These are phyloP conservation scores for Rhynchomys soricoides DNA, from an alignment of 2,113 vertebrate genomes.

Conservation along the genomic window DNA sequence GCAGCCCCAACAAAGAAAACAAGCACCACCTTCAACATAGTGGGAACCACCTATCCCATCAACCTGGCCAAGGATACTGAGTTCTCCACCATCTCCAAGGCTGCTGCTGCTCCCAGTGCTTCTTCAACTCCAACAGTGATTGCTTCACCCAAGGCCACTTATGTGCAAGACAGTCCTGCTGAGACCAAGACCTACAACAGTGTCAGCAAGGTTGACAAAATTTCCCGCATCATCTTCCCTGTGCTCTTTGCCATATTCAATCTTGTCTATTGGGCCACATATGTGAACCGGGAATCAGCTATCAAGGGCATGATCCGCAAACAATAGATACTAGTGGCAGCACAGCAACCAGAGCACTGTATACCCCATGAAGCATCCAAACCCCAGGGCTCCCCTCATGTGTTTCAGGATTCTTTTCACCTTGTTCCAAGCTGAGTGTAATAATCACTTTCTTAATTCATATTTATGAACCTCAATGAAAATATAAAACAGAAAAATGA, in stretches of 20 bases:
- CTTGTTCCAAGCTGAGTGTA: constrained; percentile 23
- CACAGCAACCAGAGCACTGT: constrained; percentile 68
- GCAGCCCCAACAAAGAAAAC: constrained; percentile 94
- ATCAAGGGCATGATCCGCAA: constrained; percentile 96
- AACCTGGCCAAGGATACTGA: constrained; percentile 95
- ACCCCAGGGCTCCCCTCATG: constrained; percentile 72
- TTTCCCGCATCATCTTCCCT: constrained; percentile 98
- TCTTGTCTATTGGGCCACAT: constrained; percentile 98
- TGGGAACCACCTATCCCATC: constrained; percentile 97
- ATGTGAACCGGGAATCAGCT: constrained; percentile 96
- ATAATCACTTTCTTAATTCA: constrained; percentile 58
- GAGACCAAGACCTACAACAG: constrained; percentile 99
- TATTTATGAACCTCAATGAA: constrained; percentile 62
- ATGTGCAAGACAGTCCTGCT: constrained; percentile 92
- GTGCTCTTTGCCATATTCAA: constrained; percentile 99
- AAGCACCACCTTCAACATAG: constrained; percentile 99
- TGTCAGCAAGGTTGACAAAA: constrained; percentile 99
- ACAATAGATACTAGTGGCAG: constrained; percentile 85
- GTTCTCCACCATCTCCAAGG: constrained; percentile 95
- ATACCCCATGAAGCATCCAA: constrained; percentile 82
- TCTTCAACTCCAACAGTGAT: constrained; percentile 78
- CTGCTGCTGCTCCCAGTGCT: constrained; percentile 83
- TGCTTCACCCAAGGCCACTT: constrained; percentile 86
- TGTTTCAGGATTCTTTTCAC: constrained; percentile 59
- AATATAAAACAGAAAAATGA: constrained; percentile 64